Percentiles rank a stretch among this genome's conserved stretches.
phyloP scores from a whole-genome alignment of 2,113 vertebrate genomes.

The Myodes glareolus region DNA sequence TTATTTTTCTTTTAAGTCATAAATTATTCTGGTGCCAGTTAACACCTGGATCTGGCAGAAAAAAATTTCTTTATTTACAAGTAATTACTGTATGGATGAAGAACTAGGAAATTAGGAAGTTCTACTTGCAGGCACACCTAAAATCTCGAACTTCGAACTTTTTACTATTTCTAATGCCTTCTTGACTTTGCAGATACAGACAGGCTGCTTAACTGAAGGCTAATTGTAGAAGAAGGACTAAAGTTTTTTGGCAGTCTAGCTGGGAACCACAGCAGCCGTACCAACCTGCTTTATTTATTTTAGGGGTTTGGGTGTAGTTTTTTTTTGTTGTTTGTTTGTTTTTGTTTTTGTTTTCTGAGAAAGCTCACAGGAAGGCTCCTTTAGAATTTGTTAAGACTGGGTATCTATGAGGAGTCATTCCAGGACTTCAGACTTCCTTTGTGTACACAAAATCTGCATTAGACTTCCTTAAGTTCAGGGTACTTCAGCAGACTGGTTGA shows the following conservation, averaged over 20 bases:
- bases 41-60: not conserved
- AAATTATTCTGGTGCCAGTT: constrained; percentile 1
- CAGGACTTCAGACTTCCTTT: not conserved
- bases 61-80: constrained; percentile 31
- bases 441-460: not conserved
- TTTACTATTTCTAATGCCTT: not conserved
- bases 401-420: no score
- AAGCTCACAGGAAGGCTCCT: not conserved
- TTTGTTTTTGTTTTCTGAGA: not conserved
- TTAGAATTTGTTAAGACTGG: not conserved
- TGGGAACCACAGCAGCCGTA: not conserved
- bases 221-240: not conserved
- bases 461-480: not conserved
- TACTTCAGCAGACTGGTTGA: not conserved
- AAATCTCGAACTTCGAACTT: not conserved
- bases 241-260: not conserved
- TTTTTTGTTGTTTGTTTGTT: no score
- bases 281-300: not conserved
- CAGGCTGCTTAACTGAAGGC: not conserved
- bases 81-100: not conserved
- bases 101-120: not conserved
- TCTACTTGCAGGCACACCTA: not conserved
- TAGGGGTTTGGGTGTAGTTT: not conserved
- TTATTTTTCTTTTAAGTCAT: not conserved
- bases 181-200: not conserved